A percentile compares a stretch with the other conserved stretches of the same genome.
Evolutionary conservation across 2,797 vertebrate species (phyloP).

Genomic region (Erethizon dorsatum): DNA sequence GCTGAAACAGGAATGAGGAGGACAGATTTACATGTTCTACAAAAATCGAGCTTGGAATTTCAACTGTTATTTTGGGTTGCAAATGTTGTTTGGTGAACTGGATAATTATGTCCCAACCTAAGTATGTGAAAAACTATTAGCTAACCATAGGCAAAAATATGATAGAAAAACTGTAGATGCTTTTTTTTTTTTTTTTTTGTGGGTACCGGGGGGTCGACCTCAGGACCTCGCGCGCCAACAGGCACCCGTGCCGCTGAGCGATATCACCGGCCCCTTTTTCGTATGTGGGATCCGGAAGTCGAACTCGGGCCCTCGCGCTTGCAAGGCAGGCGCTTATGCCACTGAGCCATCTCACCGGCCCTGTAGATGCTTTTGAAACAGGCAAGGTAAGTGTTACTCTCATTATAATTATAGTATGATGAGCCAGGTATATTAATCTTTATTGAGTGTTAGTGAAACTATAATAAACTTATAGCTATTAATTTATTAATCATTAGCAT

Average conservation of each 20-base stretch:
- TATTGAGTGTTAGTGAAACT: constrained; percentile 3
- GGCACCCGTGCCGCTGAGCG: no score
- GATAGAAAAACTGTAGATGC: neutral
- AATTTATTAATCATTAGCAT: constrained; percentile 12
- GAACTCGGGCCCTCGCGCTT: no score
- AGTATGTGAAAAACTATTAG: constrained; percentile 41
- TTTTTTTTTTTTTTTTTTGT: no score
- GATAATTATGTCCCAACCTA: neutral
- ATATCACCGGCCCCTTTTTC: no score
- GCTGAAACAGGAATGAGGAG: neutral
- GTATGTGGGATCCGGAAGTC: no score
- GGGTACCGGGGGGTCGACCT: no score
- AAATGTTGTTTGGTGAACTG: constrained; percentile 40
- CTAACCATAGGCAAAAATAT: constrained; percentile 38
- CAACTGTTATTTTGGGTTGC: neutral
- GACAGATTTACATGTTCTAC: neutral
- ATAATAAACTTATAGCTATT: constrained; percentile 29
- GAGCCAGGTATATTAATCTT: constrained; percentile 5
- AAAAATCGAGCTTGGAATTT: neutral
- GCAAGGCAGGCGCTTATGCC: no score
- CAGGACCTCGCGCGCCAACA: no score
- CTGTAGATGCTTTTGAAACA: neutral
- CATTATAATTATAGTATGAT: neutral
- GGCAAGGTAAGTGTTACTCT: neutral
- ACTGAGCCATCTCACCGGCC: no score